These are phyloP conservation scores for Drosophila bocki DNA, from an alignment of 1,140 invertebrate genomes.

Conservation along the genomic window DNA sequence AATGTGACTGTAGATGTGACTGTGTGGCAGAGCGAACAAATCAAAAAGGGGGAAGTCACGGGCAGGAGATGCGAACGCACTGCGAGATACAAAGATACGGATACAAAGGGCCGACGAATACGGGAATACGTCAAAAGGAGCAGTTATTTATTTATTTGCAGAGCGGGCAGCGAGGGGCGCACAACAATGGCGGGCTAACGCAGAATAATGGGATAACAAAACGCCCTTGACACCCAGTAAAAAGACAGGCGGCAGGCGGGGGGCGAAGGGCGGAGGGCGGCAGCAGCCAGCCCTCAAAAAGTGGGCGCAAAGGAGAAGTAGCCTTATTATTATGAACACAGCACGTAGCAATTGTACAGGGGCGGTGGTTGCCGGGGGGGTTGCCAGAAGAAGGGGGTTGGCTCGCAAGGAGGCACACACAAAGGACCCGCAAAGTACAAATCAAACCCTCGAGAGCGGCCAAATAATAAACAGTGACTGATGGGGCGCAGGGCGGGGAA, in stretches of 20 bases:
- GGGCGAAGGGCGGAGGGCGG: neutral
- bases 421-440: conserved; percentile 72
- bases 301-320: conserved; percentile 57
- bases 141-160: conserved; percentile 84
- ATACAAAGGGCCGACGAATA: conserved; percentile 40
- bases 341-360: conserved; percentile 70
- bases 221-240: conserved; percentile 85
- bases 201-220: conserved; percentile 85
- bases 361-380: conserved; percentile 1
- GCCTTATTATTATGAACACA: conserved; percentile 83
- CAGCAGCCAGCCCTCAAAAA: conserved; percentile 71
- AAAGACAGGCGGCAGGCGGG: conserved; percentile 46
- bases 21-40: conserved; percentile 71
- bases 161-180: conserved; percentile 8
- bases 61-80: conserved; percentile 29
- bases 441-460: conserved; percentile 79
- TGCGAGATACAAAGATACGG: conserved; percentile 26
- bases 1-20: conserved; percentile 22
- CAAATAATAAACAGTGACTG: conserved; percentile 68
- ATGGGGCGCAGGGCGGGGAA: conserved; percentile 11
- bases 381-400: conserved; percentile 1
- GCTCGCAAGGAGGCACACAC: conserved; percentile 51
- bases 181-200: conserved; percentile 79
- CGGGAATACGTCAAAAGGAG: conserved; percentile 79
- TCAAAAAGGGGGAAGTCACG: conserved; percentile 68